Evolutionary conservation across 2,113 vertebrate genomes (phyloP).

Genomic region (Mesitornis unicolor): DNA sequence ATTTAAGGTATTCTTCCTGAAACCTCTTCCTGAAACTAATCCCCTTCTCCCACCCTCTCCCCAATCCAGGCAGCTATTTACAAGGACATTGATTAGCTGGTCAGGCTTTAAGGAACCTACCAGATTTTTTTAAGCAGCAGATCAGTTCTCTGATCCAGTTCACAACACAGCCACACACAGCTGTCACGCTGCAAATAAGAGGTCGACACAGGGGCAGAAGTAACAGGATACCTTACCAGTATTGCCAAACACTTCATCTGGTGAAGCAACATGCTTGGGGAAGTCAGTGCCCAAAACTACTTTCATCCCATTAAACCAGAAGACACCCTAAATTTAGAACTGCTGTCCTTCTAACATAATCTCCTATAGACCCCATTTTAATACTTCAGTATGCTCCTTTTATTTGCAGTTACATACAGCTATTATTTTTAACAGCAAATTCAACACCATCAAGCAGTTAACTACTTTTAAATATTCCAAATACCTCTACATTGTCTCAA

Average conservation of each 20-base stretch:
- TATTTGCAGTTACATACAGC: not conserved
- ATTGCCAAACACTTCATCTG: constrained; percentile 24
- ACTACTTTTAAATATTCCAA: not conserved
- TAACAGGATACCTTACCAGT: constrained; percentile 26
- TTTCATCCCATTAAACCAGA: constrained; percentile 1
- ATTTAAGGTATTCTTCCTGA: not conserved
- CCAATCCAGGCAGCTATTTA: not conserved
- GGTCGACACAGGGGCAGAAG: constrained; percentile 17
- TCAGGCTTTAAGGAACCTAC: not conserved
- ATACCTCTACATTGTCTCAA: not conserved
- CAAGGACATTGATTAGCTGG: not conserved
- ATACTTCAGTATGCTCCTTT: not conserved
- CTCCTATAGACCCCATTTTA: not conserved
- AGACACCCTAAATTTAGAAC: constrained; percentile 14
- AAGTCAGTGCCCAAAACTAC: constrained; percentile 19
- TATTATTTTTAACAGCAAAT: not conserved
- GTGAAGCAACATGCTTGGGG: not conserved
- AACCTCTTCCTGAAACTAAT: not conserved
- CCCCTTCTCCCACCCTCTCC: not conserved
- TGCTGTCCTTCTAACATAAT: not conserved
- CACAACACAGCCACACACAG: constrained; percentile 10
- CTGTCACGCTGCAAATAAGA: constrained; percentile 38
- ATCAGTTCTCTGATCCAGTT: constrained; percentile 12
- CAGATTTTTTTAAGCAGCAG: constrained; percentile 23
- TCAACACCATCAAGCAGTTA: not conserved